These are phyloP conservation scores for Sweltsa coloradensis DNA, from an alignment of 1,140 invertebrate genomes.

Conservation along the genomic window DNA sequence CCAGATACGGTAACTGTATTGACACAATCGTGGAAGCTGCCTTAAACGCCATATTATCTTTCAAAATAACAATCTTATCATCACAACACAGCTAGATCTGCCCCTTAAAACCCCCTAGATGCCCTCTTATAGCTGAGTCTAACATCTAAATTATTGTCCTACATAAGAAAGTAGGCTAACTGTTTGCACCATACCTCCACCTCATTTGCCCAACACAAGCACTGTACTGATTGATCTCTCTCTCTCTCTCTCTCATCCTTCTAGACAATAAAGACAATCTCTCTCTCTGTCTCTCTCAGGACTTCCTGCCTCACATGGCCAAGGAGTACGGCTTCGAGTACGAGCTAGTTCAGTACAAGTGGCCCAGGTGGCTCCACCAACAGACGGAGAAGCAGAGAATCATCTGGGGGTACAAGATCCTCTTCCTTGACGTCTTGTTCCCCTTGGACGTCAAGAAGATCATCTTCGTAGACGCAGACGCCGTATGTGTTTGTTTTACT, in stretches of 20 bases:
- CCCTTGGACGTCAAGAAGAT: slow-evolving; percentile 97
- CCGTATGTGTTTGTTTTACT: too few relatives aligned
- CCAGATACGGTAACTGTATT: too few relatives aligned
- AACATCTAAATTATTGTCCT: too few relatives aligned
- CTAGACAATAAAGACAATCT: slow-evolving; percentile 10
- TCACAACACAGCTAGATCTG: too few relatives aligned
- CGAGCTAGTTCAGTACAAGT: slow-evolving; percentile 98
- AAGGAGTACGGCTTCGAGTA: slow-evolving; percentile 94
- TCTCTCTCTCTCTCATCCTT: slow-evolving; percentile 4
- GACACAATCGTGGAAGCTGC: too few relatives aligned
- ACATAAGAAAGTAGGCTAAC: too few relatives aligned
- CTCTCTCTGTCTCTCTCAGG: slow-evolving; percentile 48
- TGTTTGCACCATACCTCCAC: too few relatives aligned
- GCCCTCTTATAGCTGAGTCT: too few relatives aligned
- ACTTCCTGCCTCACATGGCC: slow-evolving; percentile 92
- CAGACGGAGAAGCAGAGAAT: slow-evolving; percentile 98
- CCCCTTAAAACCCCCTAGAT: too few relatives aligned
- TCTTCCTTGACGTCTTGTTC: slow-evolving; percentile 97
- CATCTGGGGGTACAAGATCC: slow-evolving; percentile 99
- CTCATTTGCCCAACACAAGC: too few relatives aligned
- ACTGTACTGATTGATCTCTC: background rate
- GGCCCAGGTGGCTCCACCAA: slow-evolving; percentile 95
- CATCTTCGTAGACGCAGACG: slow-evolving; percentile 99
- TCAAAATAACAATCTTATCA: too few relatives aligned
- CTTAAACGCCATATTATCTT: too few relatives aligned